Evolutionary conservation across 92 coral and sea anemone species (phyloP).

Genomic region (Palythoa grandis): DNA sequence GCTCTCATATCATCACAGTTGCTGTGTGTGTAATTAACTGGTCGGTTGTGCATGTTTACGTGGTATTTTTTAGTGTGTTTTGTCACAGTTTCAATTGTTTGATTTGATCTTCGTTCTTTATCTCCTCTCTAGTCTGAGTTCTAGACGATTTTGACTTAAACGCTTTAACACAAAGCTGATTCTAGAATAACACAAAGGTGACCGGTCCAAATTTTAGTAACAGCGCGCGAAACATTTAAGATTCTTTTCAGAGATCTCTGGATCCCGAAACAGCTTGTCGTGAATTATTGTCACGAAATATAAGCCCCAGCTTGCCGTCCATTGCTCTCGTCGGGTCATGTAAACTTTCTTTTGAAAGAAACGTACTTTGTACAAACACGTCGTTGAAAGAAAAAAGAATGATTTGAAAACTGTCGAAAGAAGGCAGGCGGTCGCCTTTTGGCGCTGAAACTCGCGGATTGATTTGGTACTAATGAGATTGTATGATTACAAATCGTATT

Average conservation of each 20-base stretch:
- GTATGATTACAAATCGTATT: no score
- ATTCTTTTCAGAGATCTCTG: no score
- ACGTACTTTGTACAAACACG: not conserved
- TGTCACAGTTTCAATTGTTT: no score
- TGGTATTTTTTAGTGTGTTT: no score
- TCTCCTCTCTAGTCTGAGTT: not conserved
- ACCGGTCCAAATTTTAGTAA: not conserved
- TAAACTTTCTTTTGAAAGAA: not conserved
- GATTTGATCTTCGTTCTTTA: no score
- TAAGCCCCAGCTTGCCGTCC: not conserved
- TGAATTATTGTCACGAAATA: not conserved
- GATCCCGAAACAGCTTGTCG: not conserved
- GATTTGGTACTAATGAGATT: constrained; percentile 7
- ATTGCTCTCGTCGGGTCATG: not conserved
- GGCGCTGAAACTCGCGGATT: constrained; percentile 20
- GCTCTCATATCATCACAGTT: not conserved
- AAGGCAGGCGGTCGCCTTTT: not conserved
- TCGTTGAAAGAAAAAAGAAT: not conserved
- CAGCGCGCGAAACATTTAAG: constrained; percentile 1
- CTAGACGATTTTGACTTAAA: no score
- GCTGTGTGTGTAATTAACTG: not conserved
- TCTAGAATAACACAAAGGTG: not conserved
- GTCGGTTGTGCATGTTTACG: no score
- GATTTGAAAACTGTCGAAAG: not conserved
- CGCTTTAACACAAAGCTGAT: no score